Conservation (phyloP, 1,140 invertebrate genomes). For the Papilio glaucus region DNA sequence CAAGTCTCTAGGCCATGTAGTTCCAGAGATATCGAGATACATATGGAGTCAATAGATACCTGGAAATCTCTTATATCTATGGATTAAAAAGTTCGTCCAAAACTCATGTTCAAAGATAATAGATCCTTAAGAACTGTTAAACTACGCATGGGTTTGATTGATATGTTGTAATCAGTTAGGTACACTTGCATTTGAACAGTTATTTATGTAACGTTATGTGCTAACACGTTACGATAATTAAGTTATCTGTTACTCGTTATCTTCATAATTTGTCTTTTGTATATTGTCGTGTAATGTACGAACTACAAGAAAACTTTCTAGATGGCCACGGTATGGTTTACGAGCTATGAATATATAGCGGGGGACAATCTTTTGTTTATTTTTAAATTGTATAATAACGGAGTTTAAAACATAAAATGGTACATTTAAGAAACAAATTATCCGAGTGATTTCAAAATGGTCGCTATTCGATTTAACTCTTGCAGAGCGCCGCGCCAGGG, state of each 20-base stretch:
- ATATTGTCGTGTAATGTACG: slow-evolving; percentile 3
- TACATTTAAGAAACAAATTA: neutral
- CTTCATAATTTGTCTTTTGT: slow-evolving; percentile 3
- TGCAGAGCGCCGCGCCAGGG: neutral
- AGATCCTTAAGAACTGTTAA: neutral
- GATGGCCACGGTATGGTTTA: no score
- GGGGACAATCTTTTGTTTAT: neutral
- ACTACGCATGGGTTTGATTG: slow-evolving; percentile 3
- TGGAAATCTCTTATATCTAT: no score
- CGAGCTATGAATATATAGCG: neutral
- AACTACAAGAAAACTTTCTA: neutral
- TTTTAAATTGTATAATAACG: neutral
- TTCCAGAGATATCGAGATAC: no score
- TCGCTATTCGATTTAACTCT: slow-evolving; percentile 35
- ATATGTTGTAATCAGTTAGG: slow-evolving; percentile 7
- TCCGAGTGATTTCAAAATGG: neutral
- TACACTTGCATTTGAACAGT: slow-evolving; percentile 1
- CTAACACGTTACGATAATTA: slow-evolving; percentile 25
- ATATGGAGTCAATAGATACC: no score
- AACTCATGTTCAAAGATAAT: no score
- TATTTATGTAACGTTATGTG: slow-evolving; percentile 34
- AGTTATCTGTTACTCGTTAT: slow-evolving; percentile 9
- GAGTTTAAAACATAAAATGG: neutral
- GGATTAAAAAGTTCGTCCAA: no score
- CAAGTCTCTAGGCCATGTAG: no score